A percentile compares a stretch with the other conserved stretches of the same genome.
phyloP scores from a whole-genome alignment of 2,888 invertebrate genomes.

The Melanargia galathea region DNA sequence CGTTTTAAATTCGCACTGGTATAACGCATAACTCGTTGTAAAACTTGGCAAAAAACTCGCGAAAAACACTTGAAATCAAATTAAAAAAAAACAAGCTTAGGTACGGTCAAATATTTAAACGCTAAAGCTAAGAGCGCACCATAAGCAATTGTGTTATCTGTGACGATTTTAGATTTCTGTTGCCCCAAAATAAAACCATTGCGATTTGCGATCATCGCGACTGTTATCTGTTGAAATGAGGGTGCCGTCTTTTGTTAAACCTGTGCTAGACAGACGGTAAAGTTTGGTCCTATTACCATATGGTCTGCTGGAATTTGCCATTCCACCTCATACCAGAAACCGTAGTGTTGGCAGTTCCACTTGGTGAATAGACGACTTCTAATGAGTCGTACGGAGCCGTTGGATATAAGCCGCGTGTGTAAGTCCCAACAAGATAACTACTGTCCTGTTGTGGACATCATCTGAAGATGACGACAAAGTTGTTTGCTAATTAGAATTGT shows the following conservation, averaged over 20 bases:
- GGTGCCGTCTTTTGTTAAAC: no score
- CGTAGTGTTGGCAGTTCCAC: no score
- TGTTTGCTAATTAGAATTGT: not conserved
- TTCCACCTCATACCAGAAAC: no score
- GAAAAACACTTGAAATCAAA: not conserved
- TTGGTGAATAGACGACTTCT: no score
- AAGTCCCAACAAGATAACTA: no score
- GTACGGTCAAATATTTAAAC: not conserved
- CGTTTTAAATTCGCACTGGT: conserved; percentile 21
- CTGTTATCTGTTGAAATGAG: not conserved
- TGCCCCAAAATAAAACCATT: not conserved
- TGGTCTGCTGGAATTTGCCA: no score
- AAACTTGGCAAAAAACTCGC: not conserved
- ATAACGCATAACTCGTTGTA: conserved; percentile 19
- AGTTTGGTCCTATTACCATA: no score
- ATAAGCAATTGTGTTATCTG: not conserved
- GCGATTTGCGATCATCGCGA: not conserved
- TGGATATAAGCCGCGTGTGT: no score
- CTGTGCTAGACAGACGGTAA: no score
- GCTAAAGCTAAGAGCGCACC: not conserved
- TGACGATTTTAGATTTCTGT: not conserved
- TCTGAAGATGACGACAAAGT: no score
- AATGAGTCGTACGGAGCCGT: no score
- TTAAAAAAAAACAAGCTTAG: not conserved
- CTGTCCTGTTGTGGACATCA: no score